Evolutionary conservation across 2,888 invertebrate genomes (phyloP), one percentile per base, ranked within the genome.

Genomic region (Abrostola tripartita): DNA sequence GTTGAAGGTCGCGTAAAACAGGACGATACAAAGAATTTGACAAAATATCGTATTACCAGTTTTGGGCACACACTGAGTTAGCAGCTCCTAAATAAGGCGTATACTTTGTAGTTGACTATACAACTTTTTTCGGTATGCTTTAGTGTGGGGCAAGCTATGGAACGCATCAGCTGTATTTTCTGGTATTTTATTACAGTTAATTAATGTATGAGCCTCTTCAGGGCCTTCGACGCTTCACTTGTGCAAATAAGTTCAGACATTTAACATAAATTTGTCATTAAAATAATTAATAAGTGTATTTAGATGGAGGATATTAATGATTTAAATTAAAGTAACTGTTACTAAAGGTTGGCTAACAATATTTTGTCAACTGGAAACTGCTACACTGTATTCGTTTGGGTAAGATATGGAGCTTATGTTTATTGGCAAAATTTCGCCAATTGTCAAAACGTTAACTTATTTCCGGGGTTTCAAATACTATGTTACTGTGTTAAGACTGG

Each of bases 31-130:
- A 74, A 65, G 72, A 76, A 72, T 74, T 76, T 78, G 64, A 76
- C 78, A 65, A 65, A 70, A 76, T 78, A 78, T 72, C 74, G 64
- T 74, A 74, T 76, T 78, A 76, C 76, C 61, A 50, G 76, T 65
- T 67, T 59, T 64, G 59, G 64, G 65, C 64, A 61, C 40, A 52
- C 63, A 58, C 67, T 35, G 49, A 53, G 49, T 55, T 70, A 66
- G 6, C 11, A 24, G 54, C 73, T 57, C 59, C 66, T 62, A 66
- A 72, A 69, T 70, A 65, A 58, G 49, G 60, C 66, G 44, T 66
- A 56, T 36, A 60, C 65, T 69, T 61, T 53, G 65, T n/a, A 9
- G n/a, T 47, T 24, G 44, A 47, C 14, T 47, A 14, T 44, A 24
- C 14, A 7, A 24, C 57, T 62, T 69, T 69, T 54, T 41, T 50